Conservation (phyloP, 1,140 invertebrate species). For the Drosophila elegans region DNA sequence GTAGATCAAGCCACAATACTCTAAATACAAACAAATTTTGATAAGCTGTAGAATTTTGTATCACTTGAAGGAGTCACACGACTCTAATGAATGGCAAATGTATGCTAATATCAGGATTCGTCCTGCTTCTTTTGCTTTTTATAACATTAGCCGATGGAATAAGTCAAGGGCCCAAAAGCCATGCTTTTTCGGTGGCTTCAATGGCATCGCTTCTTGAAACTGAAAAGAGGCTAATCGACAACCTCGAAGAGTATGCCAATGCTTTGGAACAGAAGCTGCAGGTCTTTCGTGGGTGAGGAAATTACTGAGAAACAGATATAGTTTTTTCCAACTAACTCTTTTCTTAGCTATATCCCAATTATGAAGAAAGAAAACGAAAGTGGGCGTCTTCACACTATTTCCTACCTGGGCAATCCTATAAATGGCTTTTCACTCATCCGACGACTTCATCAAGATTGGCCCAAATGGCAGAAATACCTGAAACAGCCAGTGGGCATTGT, state of each 20-base stretch:
- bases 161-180: neutral
- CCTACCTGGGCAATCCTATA: slow-evolving; percentile 61
- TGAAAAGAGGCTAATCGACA: slow-evolving; percentile 92
- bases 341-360: slow-evolving; percentile 14
- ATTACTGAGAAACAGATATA: no score
- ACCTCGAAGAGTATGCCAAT: slow-evolving; percentile 91
- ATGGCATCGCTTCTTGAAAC: slow-evolving; percentile 93
- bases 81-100: slow-evolving; percentile 86
- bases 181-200: slow-evolving; percentile 91
- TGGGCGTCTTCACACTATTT: slow-evolving; percentile 88
- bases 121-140: neutral
- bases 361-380: slow-evolving; percentile 89
- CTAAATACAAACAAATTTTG: neutral
- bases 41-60: slow-evolving; percentile 87
- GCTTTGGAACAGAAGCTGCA: slow-evolving; percentile 47
- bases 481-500: slow-evolving; percentile 61
- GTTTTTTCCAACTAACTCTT: neutral
- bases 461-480: slow-evolving; percentile 46
- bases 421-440: slow-evolving; percentile 56
- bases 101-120: neutral
- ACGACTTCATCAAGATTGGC: slow-evolving; percentile 60
- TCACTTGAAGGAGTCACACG: neutral
- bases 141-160: slow-evolving; percentile 88
- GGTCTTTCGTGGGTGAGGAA: slow-evolving; percentile 35
- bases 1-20: neutral